Evolutionary conservation across 2,113 vertebrate species (phyloP), one percentile per base, ranked within the genome.

Genomic region (Vulpes vulpes): DNA sequence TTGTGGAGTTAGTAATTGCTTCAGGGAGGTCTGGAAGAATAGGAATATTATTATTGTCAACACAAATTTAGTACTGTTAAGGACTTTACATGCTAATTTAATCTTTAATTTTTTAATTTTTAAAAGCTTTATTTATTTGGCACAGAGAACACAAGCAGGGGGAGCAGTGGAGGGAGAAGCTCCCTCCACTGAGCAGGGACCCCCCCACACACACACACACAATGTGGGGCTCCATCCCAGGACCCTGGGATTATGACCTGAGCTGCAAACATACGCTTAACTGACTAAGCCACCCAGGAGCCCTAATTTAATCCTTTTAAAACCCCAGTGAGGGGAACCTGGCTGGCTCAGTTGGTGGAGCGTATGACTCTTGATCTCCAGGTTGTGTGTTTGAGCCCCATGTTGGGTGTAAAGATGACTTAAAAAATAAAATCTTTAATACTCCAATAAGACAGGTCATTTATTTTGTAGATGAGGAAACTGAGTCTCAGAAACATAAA

Each of bases 401-500:
- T 30, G 8, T 32, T 16, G 65, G 65, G 30, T n/a, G 15, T n/a
- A 67, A 15, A 59, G 57, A 67, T n/a, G 16, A 32, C 65, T n/a
- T 32, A 67, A n/a, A 67, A 67, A 67, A n/a, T n/a, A n/a, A 67
- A 67, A 67, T 67, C 32, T 89, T 49, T 27, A 78, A 82, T 84
- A 88, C 59, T 3, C n/a, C 74, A 57, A 0, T 69, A 53, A 89
- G 51, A 30, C 62, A 84, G 27, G 43, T 27, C 16, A 73, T 49
- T 23, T 84, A 20, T 84, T 93, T 93, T 91, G 67, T 25, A 93
- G 82, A 20, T 71, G 30, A 83, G 57, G 27, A 93, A 92, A 94
- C 32, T 19, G 88, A 91, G 76, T 91, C 80, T 89, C 43, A 87
- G 81, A 59, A 91, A 62, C 30, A 73, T 64, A 59, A 65, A 92